These are phyloP conservation scores for Cheirogaleus medius DNA, from an alignment of 2,113 vertebrate species.

Conservation along the genomic window DNA sequence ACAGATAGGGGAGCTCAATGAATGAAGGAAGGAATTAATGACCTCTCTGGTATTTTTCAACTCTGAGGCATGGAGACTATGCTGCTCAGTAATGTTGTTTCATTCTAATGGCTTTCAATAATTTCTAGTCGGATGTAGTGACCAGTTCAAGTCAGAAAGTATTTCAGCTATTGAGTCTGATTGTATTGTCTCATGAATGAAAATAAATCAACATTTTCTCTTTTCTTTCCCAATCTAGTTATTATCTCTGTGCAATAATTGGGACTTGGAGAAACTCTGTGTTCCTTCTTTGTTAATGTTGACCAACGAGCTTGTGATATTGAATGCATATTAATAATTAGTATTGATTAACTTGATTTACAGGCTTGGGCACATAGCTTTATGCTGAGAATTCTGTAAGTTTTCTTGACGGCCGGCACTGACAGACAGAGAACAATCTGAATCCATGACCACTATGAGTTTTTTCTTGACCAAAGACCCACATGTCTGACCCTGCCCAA, in stretches of 20 bases:
- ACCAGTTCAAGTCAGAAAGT: constrained; percentile 17
- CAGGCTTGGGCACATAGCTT: background rate
- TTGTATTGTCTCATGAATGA: constrained; percentile 54
- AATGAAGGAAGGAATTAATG: background rate
- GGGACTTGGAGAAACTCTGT: constrained; percentile 19
- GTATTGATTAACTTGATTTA: constrained; percentile 43
- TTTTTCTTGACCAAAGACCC: background rate
- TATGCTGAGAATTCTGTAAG: background rate
- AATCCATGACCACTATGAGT: background rate
- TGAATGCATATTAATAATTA: constrained; percentile 53
- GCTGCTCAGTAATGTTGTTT: background rate
- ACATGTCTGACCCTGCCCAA: background rate
- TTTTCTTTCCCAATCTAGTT: constrained; percentile 41
- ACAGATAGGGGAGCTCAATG: background rate
- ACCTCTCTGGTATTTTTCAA: background rate
- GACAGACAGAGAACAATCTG: background rate
- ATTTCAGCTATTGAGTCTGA: constrained; percentile 42
- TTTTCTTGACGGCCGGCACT: background rate
- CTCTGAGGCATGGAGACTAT: background rate
- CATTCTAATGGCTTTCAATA: background rate
- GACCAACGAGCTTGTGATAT: constrained; percentile 57
- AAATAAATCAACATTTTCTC: constrained; percentile 60
- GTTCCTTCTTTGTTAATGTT: constrained; percentile 38
- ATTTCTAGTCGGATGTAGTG: background rate
- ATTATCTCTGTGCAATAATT: constrained; percentile 56